phyloP scores from a whole-genome alignment of 2,888 invertebrate genomes.

The Leptinotarsa haldemani region DNA sequence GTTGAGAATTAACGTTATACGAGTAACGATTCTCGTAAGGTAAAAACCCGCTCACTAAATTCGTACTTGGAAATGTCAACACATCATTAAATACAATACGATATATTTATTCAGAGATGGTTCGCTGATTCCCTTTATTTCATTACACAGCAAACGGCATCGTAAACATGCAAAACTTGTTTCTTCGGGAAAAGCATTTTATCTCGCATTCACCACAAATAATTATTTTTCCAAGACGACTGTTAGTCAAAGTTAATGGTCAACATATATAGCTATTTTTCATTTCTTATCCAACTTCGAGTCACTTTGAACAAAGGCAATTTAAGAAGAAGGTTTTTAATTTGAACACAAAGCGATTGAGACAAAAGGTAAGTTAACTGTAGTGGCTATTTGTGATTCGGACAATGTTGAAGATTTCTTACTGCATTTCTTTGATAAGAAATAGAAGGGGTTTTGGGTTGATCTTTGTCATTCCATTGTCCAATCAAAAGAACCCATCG shows the following conservation, averaged over 20 bases:
- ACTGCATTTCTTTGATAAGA: no score
- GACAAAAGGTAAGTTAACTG: no score
- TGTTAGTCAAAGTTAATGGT: neutral
- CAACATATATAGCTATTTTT: neutral
- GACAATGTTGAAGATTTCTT: no score
- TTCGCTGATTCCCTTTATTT: neutral
- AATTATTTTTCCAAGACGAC: neutral
- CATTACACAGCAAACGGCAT: conserved; percentile 12
- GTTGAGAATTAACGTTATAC: conserved; percentile 8
- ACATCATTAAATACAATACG: conserved; percentile 9
- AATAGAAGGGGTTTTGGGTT: no score
- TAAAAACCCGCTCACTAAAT: conserved; percentile 21
- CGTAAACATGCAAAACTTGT: conserved; percentile 10
- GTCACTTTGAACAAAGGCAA: neutral
- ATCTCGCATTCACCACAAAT: neutral
- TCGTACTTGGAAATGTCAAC: conserved; percentile 21
- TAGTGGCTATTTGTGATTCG: no score
- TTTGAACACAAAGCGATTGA: no score
- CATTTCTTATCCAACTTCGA: neutral
- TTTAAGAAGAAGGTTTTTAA: neutral
- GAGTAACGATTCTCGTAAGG: conserved; percentile 16
- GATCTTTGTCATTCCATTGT: no score
- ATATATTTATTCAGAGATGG: conserved; percentile 17
- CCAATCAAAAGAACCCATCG: no score
- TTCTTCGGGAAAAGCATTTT: neutral